Evolutionary conservation across 2,888 invertebrate genomes (phyloP).

Genomic region (Abrostola tripartita): DNA sequence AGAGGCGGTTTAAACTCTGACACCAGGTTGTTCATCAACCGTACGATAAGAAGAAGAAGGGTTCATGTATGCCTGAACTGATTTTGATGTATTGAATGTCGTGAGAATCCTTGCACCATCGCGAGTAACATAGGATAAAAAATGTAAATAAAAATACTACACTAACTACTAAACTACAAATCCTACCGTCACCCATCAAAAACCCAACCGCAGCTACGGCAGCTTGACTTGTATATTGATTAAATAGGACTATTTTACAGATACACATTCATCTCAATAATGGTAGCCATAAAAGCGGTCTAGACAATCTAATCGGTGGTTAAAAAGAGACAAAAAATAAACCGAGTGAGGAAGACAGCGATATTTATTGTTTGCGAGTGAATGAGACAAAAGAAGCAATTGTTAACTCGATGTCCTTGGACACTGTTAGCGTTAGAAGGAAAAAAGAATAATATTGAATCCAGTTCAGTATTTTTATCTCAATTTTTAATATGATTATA

Average conservation of each 20-base stretch:
- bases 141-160: too few species aligned
- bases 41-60: too few species aligned
- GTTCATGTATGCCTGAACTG: too few species aligned
- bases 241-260: neutral
- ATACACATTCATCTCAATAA: neutral
- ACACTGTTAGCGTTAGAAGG: slow-evolving; percentile 17
- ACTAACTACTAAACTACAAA: too few species aligned
- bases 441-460: slow-evolving; percentile 10
- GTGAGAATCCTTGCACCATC: too few species aligned
- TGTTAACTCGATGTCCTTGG: slow-evolving; percentile 39
- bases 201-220: neutral
- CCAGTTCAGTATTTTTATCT: neutral
- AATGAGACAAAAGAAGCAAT: slow-evolving; percentile 18
- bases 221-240: neutral
- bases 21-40: too few species aligned
- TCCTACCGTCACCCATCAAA: too few species aligned
- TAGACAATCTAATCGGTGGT: neutral
- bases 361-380: slow-evolving; percentile 3
- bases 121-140: too few species aligned
- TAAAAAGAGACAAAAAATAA: slow-evolving; percentile 13
- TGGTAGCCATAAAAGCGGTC: slow-evolving; percentile 16
- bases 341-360: slow-evolving; percentile 6
- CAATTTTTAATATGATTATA: too few species aligned
- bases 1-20: too few species aligned
- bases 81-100: too few species aligned